Conservation (phyloP, 2,888 invertebrate species). For the Tholera decimalis region DNA sequence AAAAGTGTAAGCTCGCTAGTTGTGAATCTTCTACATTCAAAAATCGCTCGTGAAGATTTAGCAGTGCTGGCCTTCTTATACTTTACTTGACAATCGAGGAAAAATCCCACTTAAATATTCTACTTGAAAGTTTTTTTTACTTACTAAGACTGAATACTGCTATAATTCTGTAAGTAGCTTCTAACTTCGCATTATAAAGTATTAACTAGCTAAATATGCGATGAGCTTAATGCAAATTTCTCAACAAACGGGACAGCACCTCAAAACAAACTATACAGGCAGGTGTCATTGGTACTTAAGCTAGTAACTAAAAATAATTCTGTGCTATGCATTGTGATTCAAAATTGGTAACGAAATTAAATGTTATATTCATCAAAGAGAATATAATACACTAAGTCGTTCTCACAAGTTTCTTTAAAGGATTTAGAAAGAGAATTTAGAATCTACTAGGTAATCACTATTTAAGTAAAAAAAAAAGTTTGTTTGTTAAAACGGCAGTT, state of each 20-base stretch:
- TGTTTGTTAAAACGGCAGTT: too few species aligned
- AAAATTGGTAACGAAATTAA: background rate
- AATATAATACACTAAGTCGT: too few species aligned
- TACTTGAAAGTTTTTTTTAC: background rate
- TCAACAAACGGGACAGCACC: constrained; percentile 26
- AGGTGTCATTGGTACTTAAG: constrained; percentile 42
- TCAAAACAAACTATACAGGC: constrained; percentile 24
- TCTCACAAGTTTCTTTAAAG: too few species aligned
- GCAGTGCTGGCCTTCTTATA: constrained; percentile 4
- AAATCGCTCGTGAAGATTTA: background rate
- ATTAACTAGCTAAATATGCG: constrained; percentile 23
- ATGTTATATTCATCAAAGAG: too few species aligned
- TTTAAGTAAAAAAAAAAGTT: too few species aligned
- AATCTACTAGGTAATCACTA: too few species aligned
- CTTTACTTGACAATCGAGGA: background rate
- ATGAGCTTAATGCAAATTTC: constrained; percentile 25
- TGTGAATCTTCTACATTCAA: background rate
- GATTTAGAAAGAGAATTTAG: too few species aligned
- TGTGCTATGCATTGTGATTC: constrained; percentile 56
- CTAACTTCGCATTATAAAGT: constrained; percentile 16
- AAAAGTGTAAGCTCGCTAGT: background rate
- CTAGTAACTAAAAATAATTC: constrained; percentile 54
- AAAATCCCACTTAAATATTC: constrained; percentile 11
- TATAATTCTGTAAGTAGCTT: constrained; percentile 34
- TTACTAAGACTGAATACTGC: constrained; percentile 2